Percentiles rank a stretch among this genome's conserved stretches.
phyloP scores from a whole-genome alignment of 2,113 vertebrate genomes.

The Platichthys stellatus region DNA sequence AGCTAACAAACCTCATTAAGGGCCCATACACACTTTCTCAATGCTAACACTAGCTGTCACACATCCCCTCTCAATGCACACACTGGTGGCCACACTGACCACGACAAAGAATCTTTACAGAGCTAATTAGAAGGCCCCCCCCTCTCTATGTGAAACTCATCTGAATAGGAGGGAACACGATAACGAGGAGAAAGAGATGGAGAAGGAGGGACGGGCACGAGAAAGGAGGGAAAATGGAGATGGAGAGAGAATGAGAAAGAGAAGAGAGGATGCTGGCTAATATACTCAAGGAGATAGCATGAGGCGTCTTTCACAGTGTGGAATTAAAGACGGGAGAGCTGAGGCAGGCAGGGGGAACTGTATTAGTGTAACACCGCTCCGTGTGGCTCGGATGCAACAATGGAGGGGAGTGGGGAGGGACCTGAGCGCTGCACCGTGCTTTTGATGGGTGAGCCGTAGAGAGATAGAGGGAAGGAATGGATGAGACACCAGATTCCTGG shows the following conservation, averaged over 20 bases:
- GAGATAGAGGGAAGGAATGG: conserved; percentile 56
- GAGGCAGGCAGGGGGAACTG: conserved; percentile 68
- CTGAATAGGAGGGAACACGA: conserved; percentile 77
- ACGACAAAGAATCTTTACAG: conserved; percentile 81
- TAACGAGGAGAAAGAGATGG: conserved; percentile 58
- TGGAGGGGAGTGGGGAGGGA: conserved; percentile 65
- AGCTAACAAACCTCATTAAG: conserved; percentile 79
- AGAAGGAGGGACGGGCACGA: conserved; percentile 50
- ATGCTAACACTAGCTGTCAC: conserved; percentile 77
- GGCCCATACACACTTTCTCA: conserved; percentile 76
- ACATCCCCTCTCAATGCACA: conserved; percentile 73
- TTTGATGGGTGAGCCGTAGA: conserved; percentile 65
- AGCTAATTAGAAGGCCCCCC: conserved; percentile 82
- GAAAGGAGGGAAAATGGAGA: conserved; percentile 37
- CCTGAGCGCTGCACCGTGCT: conserved; percentile 64
- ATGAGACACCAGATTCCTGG: conserved; percentile 46
- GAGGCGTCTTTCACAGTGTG: conserved; percentile 57
- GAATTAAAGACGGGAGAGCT: conserved; percentile 71
- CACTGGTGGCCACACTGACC: conserved; percentile 75
- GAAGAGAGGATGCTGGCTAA: conserved; percentile 48
- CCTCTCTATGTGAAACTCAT: conserved; percentile 75
- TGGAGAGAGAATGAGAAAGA: conserved; percentile 6
- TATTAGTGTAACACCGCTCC: conserved; percentile 76
- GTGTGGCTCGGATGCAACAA: conserved; percentile 53
- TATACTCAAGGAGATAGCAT: conserved; percentile 65